Evolutionary conservation across 2,797 vertebrate species (phyloP), one percentile per base, ranked within the genome.

Genomic region (Sebastes minor): DNA sequence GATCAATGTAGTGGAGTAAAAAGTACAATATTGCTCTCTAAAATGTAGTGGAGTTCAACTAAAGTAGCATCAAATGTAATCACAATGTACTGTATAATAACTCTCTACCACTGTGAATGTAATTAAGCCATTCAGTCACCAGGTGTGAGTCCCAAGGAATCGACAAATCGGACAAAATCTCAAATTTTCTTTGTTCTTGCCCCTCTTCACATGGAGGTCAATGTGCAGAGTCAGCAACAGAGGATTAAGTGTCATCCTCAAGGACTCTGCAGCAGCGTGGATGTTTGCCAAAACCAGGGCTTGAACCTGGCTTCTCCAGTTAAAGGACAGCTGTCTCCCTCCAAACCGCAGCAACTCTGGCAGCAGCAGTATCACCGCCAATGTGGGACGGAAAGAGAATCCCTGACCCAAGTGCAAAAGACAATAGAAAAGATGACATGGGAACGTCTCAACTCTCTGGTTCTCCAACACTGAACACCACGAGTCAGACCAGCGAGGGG

Each of bases 361-460:
- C 86, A 79, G 82, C 80, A 60, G 83, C 38, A 1, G 66, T 77
- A 42, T 71, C 82, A 59, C 63, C 38, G 65, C 84, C 88, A 86
- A 77, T 74, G 75, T 65, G 59, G 86, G 83, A 72, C 27, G 83
- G 93, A 92, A 93, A 92, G 84, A 88, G 81, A 93, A 91, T 91
- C 85, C 78, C 83, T 87, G 86, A 93, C 81, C 82, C 38, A 65
- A 67, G 81, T 63, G 86, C 71, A 88, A 92, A 92, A 90, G 76
- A 95, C 89, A 95, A 94, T 87, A 92, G 88, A 80, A 91, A 82
- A 78, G 80, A 84, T 89, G 86, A 92, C 91, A 89, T 93, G 95
- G 91, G 91, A 95, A 94, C 73, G 85, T 95, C 92, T 95, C 93
- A 93, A 46, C 90, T 94, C 90, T 94, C 94, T 86, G 87, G 77